A percentile compares a stretch with the other conserved stretches of the same genome.
Conservation (phyloP, 2,113 vertebrate genomes). For the Pyrgilauda ruficollis region DNA sequence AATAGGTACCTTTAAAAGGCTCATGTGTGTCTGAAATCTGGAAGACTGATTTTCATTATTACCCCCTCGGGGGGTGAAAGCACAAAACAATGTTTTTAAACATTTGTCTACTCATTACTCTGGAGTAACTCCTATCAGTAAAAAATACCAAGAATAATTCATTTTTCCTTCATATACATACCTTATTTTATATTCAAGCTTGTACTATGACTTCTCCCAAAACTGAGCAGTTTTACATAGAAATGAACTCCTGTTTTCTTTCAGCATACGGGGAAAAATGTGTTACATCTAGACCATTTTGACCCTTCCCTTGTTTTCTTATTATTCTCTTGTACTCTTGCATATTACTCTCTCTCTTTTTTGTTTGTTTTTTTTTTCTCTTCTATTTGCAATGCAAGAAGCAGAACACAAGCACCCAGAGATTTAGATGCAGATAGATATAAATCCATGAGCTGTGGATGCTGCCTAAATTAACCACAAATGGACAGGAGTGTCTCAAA, state of each 20-base stretch:
- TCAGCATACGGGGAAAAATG: not conserved
- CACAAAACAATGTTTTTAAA: not conserved
- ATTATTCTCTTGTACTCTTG: not conserved
- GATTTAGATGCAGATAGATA: not conserved
- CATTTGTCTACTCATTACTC: not conserved
- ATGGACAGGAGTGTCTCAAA: not conserved
- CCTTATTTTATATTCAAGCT: not conserved
- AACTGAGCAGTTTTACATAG: not conserved
- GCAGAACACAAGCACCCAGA: not conserved
- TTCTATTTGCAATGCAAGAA: not conserved
- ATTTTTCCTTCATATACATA: not conserved
- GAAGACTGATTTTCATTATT: not conserved
- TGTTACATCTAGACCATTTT: not conserved
- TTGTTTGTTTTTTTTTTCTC: not conserved
- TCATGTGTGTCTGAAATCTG: not conserved
- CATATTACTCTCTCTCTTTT: not conserved
- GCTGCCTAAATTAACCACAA: not conserved
- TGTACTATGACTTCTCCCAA: not conserved
- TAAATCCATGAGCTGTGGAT: slow-evolving; percentile 10
- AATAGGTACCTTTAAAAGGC: not conserved
- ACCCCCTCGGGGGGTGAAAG: fast-evolving
- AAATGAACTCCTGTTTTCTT: not conserved
- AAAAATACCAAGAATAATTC: not conserved
- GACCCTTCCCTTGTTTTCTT: not conserved
- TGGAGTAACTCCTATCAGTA: not conserved